Evolutionary conservation across 2,888 invertebrate species (phyloP).

Genomic region (Hemistola chrysoprasaria): DNA sequence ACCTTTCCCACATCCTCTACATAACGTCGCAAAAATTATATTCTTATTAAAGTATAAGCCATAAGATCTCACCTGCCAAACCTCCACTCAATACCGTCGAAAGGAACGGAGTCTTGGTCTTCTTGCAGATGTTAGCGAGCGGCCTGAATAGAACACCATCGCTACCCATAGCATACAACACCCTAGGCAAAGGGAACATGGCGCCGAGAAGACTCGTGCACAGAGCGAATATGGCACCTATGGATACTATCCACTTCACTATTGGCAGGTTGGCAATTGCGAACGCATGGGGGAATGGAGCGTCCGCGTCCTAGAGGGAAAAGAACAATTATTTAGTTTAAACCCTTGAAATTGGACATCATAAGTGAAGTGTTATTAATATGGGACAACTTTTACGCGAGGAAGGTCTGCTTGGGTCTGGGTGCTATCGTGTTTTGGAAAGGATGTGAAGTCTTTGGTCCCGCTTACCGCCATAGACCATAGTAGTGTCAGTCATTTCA

Average conservation of each 20-base stretch:
- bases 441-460: too few species aligned
- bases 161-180: conserved; percentile 94
- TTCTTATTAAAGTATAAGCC: conserved; percentile 10
- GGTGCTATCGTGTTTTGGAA: too few species aligned
- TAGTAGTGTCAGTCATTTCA: too few species aligned
- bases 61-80: conserved; percentile 82
- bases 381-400: too few species aligned
- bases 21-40: too few species aligned
- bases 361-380: too few species aligned
- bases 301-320: conserved; percentile 85
- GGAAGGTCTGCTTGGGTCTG: too few species aligned
- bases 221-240: conserved; percentile 95
- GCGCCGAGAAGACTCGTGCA: conserved; percentile 93
- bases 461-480: too few species aligned
- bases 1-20: too few species aligned
- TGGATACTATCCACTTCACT: conserved; percentile 94
- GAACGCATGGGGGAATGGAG: conserved; percentile 95
- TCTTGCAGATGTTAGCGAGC: conserved; percentile 85
- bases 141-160: conserved; percentile 92
- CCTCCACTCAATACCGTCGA: conserved; percentile 90
- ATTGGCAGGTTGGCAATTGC: conserved; percentile 87
- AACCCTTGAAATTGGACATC: too few species aligned
- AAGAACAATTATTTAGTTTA: too few species aligned
- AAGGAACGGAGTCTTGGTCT: conserved; percentile 89
- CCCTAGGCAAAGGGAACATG: conserved; percentile 93